A percentile compares a stretch with the other conserved stretches of the same genome.
Conservation (phyloP, 2,797 vertebrate species). For the Neoniphon sammara region DNA sequence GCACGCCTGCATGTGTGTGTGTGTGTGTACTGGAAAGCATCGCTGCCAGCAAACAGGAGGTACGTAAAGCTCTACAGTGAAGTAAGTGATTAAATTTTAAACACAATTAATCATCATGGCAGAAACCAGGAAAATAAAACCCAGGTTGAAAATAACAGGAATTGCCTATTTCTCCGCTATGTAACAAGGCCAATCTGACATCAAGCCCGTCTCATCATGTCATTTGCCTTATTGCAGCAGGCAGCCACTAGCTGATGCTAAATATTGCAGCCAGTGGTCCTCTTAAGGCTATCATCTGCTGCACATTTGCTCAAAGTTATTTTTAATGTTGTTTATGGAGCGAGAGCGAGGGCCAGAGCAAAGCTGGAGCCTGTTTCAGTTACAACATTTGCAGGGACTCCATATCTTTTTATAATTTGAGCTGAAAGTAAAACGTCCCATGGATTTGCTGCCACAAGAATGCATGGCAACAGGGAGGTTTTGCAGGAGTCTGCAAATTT, state of each 20-base stretch:
- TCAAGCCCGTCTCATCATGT: neutral
- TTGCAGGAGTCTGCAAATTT: conserved; percentile 45
- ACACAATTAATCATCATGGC: too few relatives aligned
- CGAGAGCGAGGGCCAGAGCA: neutral
- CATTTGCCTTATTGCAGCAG: neutral
- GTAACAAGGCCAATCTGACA: conserved; percentile 2
- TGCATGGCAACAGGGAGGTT: conserved; percentile 35
- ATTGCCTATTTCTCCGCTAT: neutral
- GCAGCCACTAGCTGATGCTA: neutral
- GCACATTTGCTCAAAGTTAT: conserved; percentile 64
- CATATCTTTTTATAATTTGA: conserved; percentile 45
- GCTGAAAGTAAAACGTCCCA: conserved; percentile 45
- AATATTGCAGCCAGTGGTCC: conserved; percentile 7
- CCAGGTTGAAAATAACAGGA: too few relatives aligned
- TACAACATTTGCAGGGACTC: conserved; percentile 6
- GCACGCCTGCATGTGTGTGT: too few relatives aligned
- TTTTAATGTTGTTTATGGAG: conserved; percentile 57
- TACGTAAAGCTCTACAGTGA: too few relatives aligned
- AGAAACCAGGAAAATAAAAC: too few relatives aligned
- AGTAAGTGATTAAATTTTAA: too few relatives aligned
- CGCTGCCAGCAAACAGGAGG: too few relatives aligned
- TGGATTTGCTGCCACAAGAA: conserved; percentile 67
- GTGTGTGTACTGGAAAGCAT: too few relatives aligned
- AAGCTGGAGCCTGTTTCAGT: conserved; percentile 16
- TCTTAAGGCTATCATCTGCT: conserved; percentile 37